Base-by-base conservation (phyloP, 2,888 invertebrate genomes). In the Hydrotaea diabolus region DNA sequence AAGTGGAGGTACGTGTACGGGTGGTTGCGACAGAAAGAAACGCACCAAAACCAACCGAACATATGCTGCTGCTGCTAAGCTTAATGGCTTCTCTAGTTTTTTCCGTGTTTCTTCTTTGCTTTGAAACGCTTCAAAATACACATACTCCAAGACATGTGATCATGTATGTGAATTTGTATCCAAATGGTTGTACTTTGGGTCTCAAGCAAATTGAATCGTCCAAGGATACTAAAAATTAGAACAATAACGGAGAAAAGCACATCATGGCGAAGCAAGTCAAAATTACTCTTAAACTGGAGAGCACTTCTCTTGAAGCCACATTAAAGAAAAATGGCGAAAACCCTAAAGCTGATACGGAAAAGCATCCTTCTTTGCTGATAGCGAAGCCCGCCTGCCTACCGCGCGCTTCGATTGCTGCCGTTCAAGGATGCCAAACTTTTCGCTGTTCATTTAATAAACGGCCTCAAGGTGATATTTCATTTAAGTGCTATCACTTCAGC, bases 131-230 rank as follows among this genome's bases (percentile, higher is more conserved):
- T 31, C 31, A 31, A 31, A n/a, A n/a, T n/a, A n/a, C 31, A 31
- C 3, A 31, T 31, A 31, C 11, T 57, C 9, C 39, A 1, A 3
- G 55, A 17, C 15, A 36, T n/a, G 31, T 0, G 8, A 31, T 8
- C 7, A 62, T 62, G 62, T 36, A n/a, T 31, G 62, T 31, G 15
- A 0, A 5, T 15, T 3, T 62, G 62, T 31, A 7, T 23, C 26
- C 26, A 23, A 23, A 26, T 21, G 57, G 43, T 46, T 23, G 19
- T 23, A 13, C 46, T 69, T 69, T 17, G 46, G 46, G 23, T 69
- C 69, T 69, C 69, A 46, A 46, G 69, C 46, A 71, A 72, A 72
- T 77, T 72, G 59, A 62, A 71, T 77, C 49, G 46, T 49, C 59
- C 49, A 77, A 77, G 71, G 71, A 71, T 36, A 59, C 49, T 71